phyloP scores from a whole-genome alignment of 64 coral and sea anemone genomes.

The Anthopleura sola region DNA sequence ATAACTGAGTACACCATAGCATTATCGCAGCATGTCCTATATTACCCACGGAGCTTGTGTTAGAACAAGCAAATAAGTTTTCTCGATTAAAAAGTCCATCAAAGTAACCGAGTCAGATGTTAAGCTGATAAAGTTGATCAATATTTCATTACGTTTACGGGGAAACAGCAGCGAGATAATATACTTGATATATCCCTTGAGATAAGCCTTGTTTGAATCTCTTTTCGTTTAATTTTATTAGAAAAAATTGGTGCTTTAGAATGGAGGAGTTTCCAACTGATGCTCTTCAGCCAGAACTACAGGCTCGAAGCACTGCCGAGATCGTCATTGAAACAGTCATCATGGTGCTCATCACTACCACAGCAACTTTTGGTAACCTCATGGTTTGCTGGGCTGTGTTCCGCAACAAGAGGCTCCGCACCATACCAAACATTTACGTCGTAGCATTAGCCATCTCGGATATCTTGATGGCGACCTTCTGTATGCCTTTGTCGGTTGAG shows the following conservation, averaged over 20 bases:
- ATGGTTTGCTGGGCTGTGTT: constrained; percentile 68
- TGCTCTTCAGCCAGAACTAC: neutral
- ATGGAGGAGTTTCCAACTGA: neutral
- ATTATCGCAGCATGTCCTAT: too few relatives aligned
- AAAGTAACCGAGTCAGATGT: too few relatives aligned
- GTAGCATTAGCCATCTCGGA: constrained; percentile 57
- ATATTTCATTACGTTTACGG: too few relatives aligned
- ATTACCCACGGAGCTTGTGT: too few relatives aligned
- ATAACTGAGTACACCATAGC: too few relatives aligned
- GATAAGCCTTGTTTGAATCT: too few relatives aligned
- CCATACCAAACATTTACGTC: constrained; percentile 55
- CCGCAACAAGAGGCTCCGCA: constrained; percentile 49
- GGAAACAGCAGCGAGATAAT: too few relatives aligned
- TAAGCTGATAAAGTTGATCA: too few relatives aligned
- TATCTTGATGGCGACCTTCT: constrained; percentile 44
- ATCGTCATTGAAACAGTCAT: constrained; percentile 40
- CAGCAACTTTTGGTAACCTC: constrained; percentile 48
- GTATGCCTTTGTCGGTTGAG: constrained; percentile 51
- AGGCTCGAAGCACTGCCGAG: neutral
- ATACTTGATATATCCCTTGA: too few relatives aligned
- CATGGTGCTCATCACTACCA: constrained; percentile 26
- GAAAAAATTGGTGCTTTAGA: neutral
- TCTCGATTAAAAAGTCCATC: too few relatives aligned
- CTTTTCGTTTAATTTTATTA: neutral
- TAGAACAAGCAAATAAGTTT: too few relatives aligned